A percentile compares a stretch with the other conserved stretches of the same genome.
Conservation (phyloP, 2,888 invertebrate species). For the Orthonychiurus folsomi region DNA sequence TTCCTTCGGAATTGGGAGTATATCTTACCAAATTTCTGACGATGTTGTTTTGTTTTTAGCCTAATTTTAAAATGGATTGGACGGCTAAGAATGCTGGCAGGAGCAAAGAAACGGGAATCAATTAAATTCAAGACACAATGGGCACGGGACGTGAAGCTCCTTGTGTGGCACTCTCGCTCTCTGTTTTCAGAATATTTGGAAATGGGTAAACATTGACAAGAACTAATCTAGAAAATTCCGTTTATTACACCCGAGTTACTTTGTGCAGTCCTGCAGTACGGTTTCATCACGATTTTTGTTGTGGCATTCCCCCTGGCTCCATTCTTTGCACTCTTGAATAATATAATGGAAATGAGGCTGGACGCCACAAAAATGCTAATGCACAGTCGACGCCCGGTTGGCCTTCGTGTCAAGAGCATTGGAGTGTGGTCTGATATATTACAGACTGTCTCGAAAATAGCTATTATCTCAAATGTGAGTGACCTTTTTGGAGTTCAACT, state of each 20-base stretch:
- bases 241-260: slow-evolving; percentile 3
- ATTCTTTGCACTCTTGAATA: slow-evolving; percentile 88
- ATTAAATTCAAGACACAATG: slow-evolving; percentile 57
- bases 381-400: slow-evolving; percentile 77
- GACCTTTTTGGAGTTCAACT: not conserved
- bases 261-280: slow-evolving; percentile 78
- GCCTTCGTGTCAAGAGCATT: slow-evolving; percentile 79
- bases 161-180: slow-evolving; percentile 76
- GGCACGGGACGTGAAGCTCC: slow-evolving; percentile 79
- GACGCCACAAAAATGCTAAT: slow-evolving; percentile 87
- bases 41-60: slow-evolving; percentile 32
- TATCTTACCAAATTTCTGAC: not conserved
- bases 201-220: slow-evolving; percentile 64
- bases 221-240: not conserved
- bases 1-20: slow-evolving; percentile 4
- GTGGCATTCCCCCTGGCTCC: slow-evolving; percentile 95
- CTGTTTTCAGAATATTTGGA: slow-evolving; percentile 94
- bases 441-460: slow-evolving; percentile 82
- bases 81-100: slow-evolving; percentile 53
- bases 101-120: slow-evolving; percentile 47
- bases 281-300: slow-evolving; percentile 95
- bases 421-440: slow-evolving; percentile 92
- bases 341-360: slow-evolving; percentile 86
- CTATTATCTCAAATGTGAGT: slow-evolving; percentile 86
- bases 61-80: slow-evolving; percentile 65